Percentiles rank a stretch among this genome's conserved stretches.
phyloP scores from a whole-genome alignment of 2,888 invertebrate species.

The Clistopyga incitator region DNA sequence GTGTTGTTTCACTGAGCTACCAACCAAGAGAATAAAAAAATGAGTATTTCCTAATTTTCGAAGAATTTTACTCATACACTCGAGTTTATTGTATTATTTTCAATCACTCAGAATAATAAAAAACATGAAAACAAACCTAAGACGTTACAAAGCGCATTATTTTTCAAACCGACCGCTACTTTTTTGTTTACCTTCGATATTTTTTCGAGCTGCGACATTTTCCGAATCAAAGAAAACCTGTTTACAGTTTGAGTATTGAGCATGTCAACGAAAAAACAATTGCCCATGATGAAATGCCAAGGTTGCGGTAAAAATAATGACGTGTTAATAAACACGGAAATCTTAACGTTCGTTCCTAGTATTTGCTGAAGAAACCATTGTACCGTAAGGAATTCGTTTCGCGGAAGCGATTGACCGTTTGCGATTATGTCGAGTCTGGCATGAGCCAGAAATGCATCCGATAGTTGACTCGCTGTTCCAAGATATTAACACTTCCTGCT shows the following conservation, averaged over 20 bases:
- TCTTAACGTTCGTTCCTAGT: neutral
- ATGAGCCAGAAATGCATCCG: constrained; percentile 3
- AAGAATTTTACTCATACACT: no score
- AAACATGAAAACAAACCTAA: no score
- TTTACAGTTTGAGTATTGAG: neutral
- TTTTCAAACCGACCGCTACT: no score
- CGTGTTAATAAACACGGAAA: neutral
- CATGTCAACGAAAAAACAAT: neutral
- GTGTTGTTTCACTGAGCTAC: neutral
- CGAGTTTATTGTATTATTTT: no score
- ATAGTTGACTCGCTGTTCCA: neutral
- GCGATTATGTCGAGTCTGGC: constrained; percentile 21
- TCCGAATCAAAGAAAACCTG: neutral
- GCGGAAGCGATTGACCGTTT: constrained; percentile 24
- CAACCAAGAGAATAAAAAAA: neutral
- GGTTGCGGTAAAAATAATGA: neutral
- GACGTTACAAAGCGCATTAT: no score
- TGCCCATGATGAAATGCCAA: neutral
- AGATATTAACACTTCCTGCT: neutral
- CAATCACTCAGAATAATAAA: neutral
- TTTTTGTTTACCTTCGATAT: neutral
- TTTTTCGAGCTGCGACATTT: neutral
- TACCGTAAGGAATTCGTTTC: neutral
- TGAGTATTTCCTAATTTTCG: no score
- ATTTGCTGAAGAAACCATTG: neutral